Conservation (phyloP, 2,113 vertebrate species). For the Nerophis lumbriciformis region DNA sequence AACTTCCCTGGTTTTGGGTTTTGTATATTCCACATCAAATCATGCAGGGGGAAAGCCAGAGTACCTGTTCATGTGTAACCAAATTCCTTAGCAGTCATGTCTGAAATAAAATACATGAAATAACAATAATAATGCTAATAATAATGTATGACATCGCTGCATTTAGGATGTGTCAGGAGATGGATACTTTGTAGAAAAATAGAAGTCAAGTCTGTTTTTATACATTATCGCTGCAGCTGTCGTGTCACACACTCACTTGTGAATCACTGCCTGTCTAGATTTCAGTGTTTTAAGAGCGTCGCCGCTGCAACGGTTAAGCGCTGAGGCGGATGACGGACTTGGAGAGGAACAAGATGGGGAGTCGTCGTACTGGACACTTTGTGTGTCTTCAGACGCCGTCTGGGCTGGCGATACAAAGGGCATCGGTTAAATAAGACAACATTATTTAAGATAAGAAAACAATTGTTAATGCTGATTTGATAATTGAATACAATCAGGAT, state of each 20-base stretch:
- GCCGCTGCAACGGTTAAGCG: conserved; percentile 32
- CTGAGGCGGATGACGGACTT: conserved; percentile 7
- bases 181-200: background rate
- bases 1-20: too few relatives aligned
- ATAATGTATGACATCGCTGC: background rate
- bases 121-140: background rate
- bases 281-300: conserved; percentile 12
- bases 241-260: conserved; percentile 70
- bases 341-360: conserved; percentile 10
- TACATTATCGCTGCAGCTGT: conserved; percentile 25
- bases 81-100: conserved; percentile 32
- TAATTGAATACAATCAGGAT: background rate
- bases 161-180: background rate
- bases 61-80: conserved; percentile 45
- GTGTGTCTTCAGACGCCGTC: conserved; percentile 51
- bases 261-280: conserved; percentile 46
- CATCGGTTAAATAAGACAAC: background rate
- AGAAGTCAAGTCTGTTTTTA: conserved; percentile 19
- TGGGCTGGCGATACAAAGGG: conserved; percentile 32
- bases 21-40: conserved; percentile 33
- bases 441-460: background rate
- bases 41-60: conserved; percentile 29
- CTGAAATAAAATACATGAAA: conserved; percentile 43
- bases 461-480: background rate
- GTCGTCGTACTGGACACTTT: conserved; percentile 3